Evolutionary conservation across 2,113 vertebrate genomes (phyloP).

Genomic region (Bucco capensis): DNA sequence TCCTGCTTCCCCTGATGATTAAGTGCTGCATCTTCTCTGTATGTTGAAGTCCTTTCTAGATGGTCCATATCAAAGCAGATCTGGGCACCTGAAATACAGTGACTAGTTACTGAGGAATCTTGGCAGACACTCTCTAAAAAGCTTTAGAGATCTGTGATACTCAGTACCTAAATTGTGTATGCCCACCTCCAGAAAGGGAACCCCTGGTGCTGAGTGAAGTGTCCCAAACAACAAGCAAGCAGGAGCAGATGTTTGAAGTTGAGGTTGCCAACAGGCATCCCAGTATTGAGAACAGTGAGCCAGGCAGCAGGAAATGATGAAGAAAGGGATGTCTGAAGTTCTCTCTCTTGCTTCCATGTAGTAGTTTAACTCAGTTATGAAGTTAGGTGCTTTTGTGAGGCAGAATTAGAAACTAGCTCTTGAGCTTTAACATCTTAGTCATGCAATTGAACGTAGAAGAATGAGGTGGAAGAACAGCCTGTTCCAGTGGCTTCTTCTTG

Average conservation of each 20-base stretch:
- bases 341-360: background rate
- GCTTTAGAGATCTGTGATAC: background rate
- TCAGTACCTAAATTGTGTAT: background rate
- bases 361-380: background rate
- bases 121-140: background rate
- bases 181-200: background rate
- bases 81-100: rapidly evolving
- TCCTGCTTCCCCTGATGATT: background rate
- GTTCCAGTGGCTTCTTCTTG: background rate
- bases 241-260: background rate
- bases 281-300: background rate
- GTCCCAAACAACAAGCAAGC: background rate
- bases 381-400: background rate
- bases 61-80: background rate
- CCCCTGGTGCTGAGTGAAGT: background rate
- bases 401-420: background rate
- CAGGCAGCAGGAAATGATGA: background rate
- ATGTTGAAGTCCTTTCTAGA: background rate
- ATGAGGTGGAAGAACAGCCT: background rate
- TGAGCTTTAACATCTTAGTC: background rate
- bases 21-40: background rate
- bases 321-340: background rate
- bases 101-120: background rate
- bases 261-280: background rate
- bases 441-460: rapidly evolving